Evolutionary conservation across 2,888 invertebrate genomes (phyloP).

Genomic region (Gari tellinella): DNA sequence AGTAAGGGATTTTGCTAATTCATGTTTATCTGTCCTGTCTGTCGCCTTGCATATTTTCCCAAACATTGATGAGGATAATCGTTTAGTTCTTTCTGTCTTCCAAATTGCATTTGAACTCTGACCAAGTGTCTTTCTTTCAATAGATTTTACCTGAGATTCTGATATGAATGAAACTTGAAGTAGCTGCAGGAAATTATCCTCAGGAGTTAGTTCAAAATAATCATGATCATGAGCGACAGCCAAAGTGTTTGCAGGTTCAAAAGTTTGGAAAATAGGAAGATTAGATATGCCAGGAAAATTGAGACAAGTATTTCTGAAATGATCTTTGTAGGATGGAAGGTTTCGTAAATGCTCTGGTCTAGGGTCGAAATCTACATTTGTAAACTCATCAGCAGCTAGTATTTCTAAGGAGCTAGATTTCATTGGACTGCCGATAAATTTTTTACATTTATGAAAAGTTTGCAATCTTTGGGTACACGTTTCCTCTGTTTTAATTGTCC

Average conservation of each 20-base stretch:
- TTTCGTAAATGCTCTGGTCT: slow-evolving; percentile 31
- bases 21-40: slow-evolving; percentile 1
- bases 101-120: slow-evolving; percentile 7
- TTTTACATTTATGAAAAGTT: slow-evolving; percentile 1
- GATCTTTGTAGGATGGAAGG: slow-evolving; percentile 20
- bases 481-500: background rate
- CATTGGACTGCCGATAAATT: slow-evolving; percentile 33
- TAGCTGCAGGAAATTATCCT: slow-evolving; percentile 34
- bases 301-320: slow-evolving; percentile 50
- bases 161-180: slow-evolving; percentile 16
- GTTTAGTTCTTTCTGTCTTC: slow-evolving; percentile 26
- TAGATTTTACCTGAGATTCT: background rate
- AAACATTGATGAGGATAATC: slow-evolving; percentile 40
- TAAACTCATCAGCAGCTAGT: slow-evolving; percentile 40
- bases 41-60: slow-evolving; percentile 26
- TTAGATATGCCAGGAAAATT: slow-evolving; percentile 43
- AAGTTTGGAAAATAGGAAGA: slow-evolving; percentile 51
- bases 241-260: slow-evolving; percentile 46
- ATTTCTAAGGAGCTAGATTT: slow-evolving; percentile 38
- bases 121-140: slow-evolving; percentile 21
- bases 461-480: slow-evolving; percentile 4
- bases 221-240: slow-evolving; percentile 54
- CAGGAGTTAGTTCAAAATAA: slow-evolving; percentile 33
- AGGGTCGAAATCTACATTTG: slow-evolving; percentile 52
- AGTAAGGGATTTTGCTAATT: slow-evolving; percentile 1